phyloP scores from a whole-genome alignment of 2,888 invertebrate genomes.

The Drosophila prostipennis region DNA sequence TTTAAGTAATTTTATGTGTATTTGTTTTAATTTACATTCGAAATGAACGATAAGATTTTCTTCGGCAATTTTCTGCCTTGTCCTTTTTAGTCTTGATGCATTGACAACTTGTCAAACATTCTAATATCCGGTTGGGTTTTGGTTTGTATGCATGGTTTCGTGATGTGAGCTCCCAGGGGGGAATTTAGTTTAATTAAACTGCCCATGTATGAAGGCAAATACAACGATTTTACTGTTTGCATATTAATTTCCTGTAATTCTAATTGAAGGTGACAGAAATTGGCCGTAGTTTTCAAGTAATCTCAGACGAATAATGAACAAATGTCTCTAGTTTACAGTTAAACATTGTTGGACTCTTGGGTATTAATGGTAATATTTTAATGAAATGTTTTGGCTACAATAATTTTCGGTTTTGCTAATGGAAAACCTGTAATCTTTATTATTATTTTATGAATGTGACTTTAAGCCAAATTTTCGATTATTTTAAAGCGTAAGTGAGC shows the following conservation, averaged over 20 bases:
- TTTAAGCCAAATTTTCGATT: too few species aligned
- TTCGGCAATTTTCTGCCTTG: slow-evolving; percentile 37
- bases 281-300: not conserved
- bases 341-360: not conserved
- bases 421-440: too few species aligned
- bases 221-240: slow-evolving; percentile 38
- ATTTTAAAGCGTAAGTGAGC: not conserved
- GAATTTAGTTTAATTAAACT: slow-evolving; percentile 72
- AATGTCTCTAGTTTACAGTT: not conserved
- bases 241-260: slow-evolving; percentile 65
- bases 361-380: not conserved
- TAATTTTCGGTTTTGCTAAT: not conserved
- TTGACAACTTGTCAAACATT: slow-evolving; percentile 67
- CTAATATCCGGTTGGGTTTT: slow-evolving; percentile 35
- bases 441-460: too few species aligned
- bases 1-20: slow-evolving; percentile 73
- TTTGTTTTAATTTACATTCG: slow-evolving; percentile 59
- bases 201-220: slow-evolving; percentile 23
- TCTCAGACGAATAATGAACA: not conserved
- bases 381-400: not conserved
- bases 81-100: slow-evolving; percentile 9
- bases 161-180: slow-evolving; percentile 22
- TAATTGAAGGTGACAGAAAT: slow-evolving; percentile 48
- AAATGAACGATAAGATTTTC: slow-evolving; percentile 46
- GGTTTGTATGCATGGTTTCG: slow-evolving; percentile 16